Evolutionary conservation across 2,797 vertebrate genomes (phyloP), one percentile per base, ranked within the genome.

Genomic region (Rhabdophis nuchalis): DNA sequence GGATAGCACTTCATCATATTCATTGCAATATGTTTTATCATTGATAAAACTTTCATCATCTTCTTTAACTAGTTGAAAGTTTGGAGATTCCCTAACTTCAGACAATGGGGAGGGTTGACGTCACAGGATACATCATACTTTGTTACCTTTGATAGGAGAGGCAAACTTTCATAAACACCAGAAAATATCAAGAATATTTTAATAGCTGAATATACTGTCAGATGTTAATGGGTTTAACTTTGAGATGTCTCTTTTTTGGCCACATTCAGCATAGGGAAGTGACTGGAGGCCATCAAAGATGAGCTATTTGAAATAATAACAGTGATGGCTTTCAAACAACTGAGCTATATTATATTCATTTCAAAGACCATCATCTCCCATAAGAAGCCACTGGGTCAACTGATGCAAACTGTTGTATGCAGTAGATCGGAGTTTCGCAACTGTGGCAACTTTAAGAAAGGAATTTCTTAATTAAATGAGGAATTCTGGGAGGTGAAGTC

Each of bases 1-100:
- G 93, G 96, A 92, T 86, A 94, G 53, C 60, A 91, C 50, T 95
- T 96, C 60, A 85, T 23, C 27, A 25, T 25, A 85, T 12, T 50
- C 10, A 23, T 18, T 82, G 72, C 72, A 82, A 82, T 82, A 12
- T 82, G 4, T 46, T 82, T 82, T 11, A 56, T 41, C 46, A 46
- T 23, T 46, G n/a, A 61, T 53, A 12, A 53, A 53, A 53, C 52
- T 53, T 53, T 12, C 11, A 53, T 53, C 52, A 53, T 64, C 50
- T 92, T 53, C 29, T 86, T 86, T 77, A 46, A 29, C 60, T n/a
- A 41, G 13, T 53, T 60, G 25, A 36, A 61, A 54, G 2, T 87
- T 82, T 86, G 77, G 32, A 13, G 89, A 11, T 60, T 50, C 25
- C 27, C 56, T 41, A 50, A 58, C 11, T 20, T 60, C 27, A 20